phyloP scores from a whole-genome alignment of 2,888 invertebrate species.

The Agriopis marginaria region DNA sequence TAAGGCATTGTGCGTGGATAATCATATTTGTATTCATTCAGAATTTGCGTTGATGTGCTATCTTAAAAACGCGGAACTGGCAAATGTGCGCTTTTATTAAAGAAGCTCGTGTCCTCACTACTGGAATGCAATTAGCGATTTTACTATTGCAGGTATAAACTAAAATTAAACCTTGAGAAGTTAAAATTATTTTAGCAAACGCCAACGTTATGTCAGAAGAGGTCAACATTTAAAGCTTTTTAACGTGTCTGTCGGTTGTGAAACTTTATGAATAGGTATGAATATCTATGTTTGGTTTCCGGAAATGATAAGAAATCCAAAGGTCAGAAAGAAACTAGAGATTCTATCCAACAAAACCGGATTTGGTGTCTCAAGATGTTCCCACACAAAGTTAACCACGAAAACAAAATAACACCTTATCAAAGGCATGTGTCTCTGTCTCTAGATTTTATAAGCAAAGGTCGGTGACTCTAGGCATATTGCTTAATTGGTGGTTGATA shows the following conservation, averaged over 20 bases:
- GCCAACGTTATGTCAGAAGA: neutral
- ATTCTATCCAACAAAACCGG: slow-evolving; percentile 24
- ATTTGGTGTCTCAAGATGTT: slow-evolving; percentile 17
- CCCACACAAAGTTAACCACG: slow-evolving; percentile 16
- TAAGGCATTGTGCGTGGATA: slow-evolving; percentile 64
- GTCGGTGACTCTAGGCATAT: slow-evolving; percentile 12
- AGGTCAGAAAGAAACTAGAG: slow-evolving; percentile 20
- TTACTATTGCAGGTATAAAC: neutral
- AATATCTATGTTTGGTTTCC: slow-evolving; percentile 7
- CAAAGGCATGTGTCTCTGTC: slow-evolving; percentile 9
- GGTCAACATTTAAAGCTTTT: neutral
- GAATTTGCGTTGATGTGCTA: slow-evolving; percentile 41
- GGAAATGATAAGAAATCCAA: slow-evolving; percentile 18
- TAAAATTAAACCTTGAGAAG: slow-evolving; percentile 3
- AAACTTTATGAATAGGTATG: neutral
- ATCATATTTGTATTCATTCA: slow-evolving; percentile 53
- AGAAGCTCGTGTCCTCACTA: slow-evolving; percentile 4
- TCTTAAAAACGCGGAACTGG: slow-evolving; percentile 33
- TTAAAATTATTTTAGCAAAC: slow-evolving; percentile 2
- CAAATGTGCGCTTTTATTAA: slow-evolving; percentile 20
- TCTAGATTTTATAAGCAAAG: slow-evolving; percentile 4
- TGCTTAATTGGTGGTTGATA: slow-evolving; percentile 1
- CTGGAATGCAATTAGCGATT: slow-evolving; percentile 12
- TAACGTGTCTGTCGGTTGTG: slow-evolving; percentile 4
- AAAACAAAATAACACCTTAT: slow-evolving; percentile 24